phyloP scores from a whole-genome alignment of 2,113 vertebrate genomes.

The Rissa tridactyla region DNA sequence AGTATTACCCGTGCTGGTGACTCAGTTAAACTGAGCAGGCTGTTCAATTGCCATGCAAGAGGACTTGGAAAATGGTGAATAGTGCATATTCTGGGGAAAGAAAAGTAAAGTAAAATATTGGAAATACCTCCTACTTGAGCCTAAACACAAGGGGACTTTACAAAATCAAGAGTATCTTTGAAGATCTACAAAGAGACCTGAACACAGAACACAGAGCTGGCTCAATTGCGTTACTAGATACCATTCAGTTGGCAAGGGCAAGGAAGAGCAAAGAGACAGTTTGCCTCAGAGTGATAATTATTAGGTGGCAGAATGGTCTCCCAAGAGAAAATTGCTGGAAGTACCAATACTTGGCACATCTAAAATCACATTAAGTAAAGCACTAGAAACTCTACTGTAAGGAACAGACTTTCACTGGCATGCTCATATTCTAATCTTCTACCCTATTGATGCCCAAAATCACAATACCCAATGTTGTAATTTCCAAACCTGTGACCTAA shows the following conservation, averaged over 20 bases:
- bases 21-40: not conserved
- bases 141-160: not conserved
- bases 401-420: not conserved
- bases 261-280: not conserved
- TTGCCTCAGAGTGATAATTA: not conserved
- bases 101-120: not conserved
- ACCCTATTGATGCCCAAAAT: not conserved
- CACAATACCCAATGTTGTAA: not conserved
- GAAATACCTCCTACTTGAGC: not conserved
- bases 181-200: not conserved
- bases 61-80: not conserved
- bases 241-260: not conserved
- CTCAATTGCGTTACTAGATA: not conserved
- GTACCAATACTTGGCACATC: not conserved
- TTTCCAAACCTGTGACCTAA: not conserved
- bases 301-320: not conserved
- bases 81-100: not conserved
- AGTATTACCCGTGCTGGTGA: not conserved
- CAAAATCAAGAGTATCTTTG: not conserved
- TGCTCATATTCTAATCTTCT: not conserved
- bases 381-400: not conserved
- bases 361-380: not conserved
- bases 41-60: not conserved
- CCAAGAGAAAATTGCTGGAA: not conserved
- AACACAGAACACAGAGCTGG: not conserved